Base-by-base conservation (phyloP, 2,797 vertebrate genomes). In the Stomatorhinus walkeri region DNA sequence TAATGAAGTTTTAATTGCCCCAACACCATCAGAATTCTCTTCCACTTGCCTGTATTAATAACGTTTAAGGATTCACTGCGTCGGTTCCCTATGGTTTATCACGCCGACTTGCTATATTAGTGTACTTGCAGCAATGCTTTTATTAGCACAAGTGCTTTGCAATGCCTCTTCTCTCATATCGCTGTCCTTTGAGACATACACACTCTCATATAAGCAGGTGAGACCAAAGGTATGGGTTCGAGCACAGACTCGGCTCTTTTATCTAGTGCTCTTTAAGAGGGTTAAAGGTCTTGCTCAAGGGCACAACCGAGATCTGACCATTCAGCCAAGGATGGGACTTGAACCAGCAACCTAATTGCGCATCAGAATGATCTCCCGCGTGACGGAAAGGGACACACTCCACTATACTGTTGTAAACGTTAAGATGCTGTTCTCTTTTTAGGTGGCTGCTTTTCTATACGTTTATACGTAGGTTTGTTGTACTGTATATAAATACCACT, bases 1-100 rank as follows among this genome's bases (percentile, higher is more conserved):
- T 52, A 88, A 88, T 89, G 46, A 56, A 76, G 87, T 87, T 89
- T 87, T 24, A 54, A 89, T 52, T 16, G 46, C 59, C 51, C 32
- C 10, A 24, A 85, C 12, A 24, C 54, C 52, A 54, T 54, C 59
- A 2, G 24, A 40, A 48, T 88, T 88, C 40, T 48, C 10, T 59
- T 79, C 54, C 36, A 10, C 81, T 56, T 64, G 54, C n/a, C 43
- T 52, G 54, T 49, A 43, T n/a, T 86, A 48, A 48, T 85, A 85
- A 83, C 64, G 28, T 72, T 72, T 83, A 83, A 40, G n/a, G 54
- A 84, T 81, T 56, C 48, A 40, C 40, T 19, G 10, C 22, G 10
- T 83, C 32, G 28, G 2, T 32, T 68, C 52, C 40, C 43, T 4
- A 12, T 51, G 43, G 46, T 68, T 87, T 46, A 49, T 79, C 48